Evolutionary conservation across 2,113 vertebrate species (phyloP).

Genomic region (Eolophus roseicapilla): DNA sequence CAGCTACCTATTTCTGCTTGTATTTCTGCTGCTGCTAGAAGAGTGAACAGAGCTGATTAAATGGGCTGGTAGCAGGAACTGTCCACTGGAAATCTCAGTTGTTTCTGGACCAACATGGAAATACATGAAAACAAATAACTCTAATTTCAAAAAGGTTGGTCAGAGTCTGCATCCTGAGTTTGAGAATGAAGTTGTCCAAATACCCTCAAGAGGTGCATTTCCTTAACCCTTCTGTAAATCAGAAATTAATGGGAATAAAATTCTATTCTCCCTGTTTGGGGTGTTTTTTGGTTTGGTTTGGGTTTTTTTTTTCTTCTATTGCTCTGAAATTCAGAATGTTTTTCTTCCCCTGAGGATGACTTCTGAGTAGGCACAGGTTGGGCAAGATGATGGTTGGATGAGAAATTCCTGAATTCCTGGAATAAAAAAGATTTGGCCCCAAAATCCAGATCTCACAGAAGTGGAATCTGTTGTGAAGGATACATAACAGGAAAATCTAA

Average conservation of each 20-base stretch:
- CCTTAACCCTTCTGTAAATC: neutral
- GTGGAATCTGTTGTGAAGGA: neutral
- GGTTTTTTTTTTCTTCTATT: neutral
- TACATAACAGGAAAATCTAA: neutral
- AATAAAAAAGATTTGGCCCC: neutral
- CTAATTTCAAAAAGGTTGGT: neutral
- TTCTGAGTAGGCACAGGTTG: neutral
- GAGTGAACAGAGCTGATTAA: neutral
- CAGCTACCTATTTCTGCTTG: neutral
- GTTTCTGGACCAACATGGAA: neutral
- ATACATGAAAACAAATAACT: neutral
- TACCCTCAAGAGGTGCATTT: neutral
- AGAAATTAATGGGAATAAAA: neutral
- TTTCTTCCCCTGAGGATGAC: neutral
- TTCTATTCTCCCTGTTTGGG: neutral
- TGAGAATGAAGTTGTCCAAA: neutral
- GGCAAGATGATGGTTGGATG: neutral
- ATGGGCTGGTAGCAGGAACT: neutral
- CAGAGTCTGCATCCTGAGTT: neutral
- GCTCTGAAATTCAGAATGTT: neutral
- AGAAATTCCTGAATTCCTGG: neutral
- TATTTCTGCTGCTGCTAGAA: neutral
- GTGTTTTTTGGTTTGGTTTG: neutral
- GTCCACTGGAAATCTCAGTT: neutral
- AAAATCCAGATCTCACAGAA: neutral